Percentiles rank a stretch among this genome's conserved stretches.
Evolutionary conservation across 2,113 vertebrate species (phyloP).

Genomic region (Gymnarchus niloticus): DNA sequence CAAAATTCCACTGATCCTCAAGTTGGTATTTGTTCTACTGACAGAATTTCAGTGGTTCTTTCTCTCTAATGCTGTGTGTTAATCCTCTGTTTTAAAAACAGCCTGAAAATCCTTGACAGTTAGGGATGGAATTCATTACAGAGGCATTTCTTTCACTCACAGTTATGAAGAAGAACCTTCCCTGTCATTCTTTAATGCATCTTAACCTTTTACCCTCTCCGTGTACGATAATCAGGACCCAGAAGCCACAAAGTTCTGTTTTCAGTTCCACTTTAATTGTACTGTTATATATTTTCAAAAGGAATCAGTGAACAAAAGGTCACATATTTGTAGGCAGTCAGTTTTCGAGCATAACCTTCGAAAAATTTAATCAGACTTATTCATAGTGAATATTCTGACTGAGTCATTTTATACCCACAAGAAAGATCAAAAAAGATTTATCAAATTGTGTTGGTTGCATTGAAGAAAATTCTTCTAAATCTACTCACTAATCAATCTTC

Average conservation of each 20-base stretch:
- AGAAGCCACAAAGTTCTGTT: too few relatives aligned
- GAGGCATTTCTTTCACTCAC: constrained; percentile 32
- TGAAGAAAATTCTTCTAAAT: neutral
- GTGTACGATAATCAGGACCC: too few relatives aligned
- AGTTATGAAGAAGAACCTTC: constrained; percentile 17
- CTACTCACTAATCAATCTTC: neutral
- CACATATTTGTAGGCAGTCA: neutral
- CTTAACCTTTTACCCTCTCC: too few relatives aligned
- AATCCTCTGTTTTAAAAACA: constrained; percentile 93
- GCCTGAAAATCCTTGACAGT: constrained; percentile 85
- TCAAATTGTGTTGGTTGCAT: neutral
- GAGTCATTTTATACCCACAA: neutral
- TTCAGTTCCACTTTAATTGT: too few relatives aligned
- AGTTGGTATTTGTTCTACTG: constrained; percentile 99
- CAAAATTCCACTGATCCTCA: constrained; percentile 58
- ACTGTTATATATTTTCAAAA: neutral
- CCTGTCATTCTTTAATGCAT: too few relatives aligned
- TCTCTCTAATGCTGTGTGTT: constrained; percentile 99
- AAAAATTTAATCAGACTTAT: neutral
- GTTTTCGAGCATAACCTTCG: neutral
- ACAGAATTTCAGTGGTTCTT: constrained; percentile 99
- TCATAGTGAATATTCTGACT: neutral
- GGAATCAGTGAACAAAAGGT: neutral
- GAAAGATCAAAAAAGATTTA: neutral
- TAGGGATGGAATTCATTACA: constrained; percentile 80